Conservation (phyloP, 2,888 invertebrate species). For the Ceratothoa steindachneri region DNA sequence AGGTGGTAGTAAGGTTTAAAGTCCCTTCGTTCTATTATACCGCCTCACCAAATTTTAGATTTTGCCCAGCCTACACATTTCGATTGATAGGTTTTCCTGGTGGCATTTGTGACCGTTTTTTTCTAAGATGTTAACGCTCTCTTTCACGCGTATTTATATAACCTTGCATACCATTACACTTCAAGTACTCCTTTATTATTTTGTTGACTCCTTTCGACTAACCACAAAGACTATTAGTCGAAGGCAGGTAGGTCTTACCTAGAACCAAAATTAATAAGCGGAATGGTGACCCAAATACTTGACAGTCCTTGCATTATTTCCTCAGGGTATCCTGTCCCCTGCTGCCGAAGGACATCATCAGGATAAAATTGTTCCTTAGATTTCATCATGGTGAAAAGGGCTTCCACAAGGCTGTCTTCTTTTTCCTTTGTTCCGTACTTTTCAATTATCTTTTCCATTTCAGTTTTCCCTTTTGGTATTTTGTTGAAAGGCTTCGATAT, state of each 20-base stretch:
- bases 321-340: conserved; percentile 22
- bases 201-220: no score
- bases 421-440: conserved; percentile 18
- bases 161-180: no score
- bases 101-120: no score
- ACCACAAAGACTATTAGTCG: no score
- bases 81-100: no score
- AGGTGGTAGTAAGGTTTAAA: no score
- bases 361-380: conserved; percentile 19
- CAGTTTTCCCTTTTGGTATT: conserved; percentile 22
- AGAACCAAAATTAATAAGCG: conserved; percentile 21
- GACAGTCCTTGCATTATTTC: conserved; percentile 17
- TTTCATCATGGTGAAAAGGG: conserved; percentile 29
- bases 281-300: conserved; percentile 24
- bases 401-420: conserved; percentile 19
- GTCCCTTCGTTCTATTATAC: no score
- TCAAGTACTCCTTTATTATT: no score
- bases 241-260: conserved; percentile 15
- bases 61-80: no score
- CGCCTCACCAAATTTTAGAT: no score
- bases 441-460: conserved; percentile 22
- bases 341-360: conserved; percentile 25
- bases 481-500: conserved; percentile 34
- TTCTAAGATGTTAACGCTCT: no score
- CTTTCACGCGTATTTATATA: no score